Evolutionary conservation across 1,140 invertebrate species (phyloP).

Genomic region (Solenopsis fugax): DNA sequence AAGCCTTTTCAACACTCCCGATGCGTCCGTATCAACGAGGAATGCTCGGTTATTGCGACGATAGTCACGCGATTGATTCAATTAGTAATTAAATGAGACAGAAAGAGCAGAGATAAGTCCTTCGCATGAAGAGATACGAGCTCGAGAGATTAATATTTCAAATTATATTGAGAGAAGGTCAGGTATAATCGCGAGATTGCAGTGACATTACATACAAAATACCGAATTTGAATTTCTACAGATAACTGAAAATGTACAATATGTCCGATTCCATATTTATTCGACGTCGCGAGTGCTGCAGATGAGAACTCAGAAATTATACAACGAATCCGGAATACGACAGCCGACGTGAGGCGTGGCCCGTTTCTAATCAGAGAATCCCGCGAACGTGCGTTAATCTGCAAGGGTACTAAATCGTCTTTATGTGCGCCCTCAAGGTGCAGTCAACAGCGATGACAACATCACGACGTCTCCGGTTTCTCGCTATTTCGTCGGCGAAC

Average conservation of each 20-base stretch:
- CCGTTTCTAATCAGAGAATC: slow-evolving; percentile 71
- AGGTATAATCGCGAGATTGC: background rate
- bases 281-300: background rate
- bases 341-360: slow-evolving; percentile 56
- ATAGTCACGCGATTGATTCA: slow-evolving; percentile 26
- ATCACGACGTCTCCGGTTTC: slow-evolving; percentile 26
- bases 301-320: slow-evolving; percentile 24
- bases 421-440: slow-evolving; percentile 39
- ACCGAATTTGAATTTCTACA: background rate
- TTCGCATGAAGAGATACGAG: background rate
- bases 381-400: slow-evolving; percentile 72
- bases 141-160: background rate
- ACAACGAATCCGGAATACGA: slow-evolving; percentile 43
- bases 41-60: slow-evolving; percentile 9
- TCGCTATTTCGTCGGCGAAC: slow-evolving; percentile 22
- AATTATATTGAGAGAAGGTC: background rate
- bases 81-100: slow-evolving; percentile 12
- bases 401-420: slow-evolving; percentile 62
- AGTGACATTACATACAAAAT: background rate
- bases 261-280: background rate
- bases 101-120: background rate
- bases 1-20: slow-evolving; percentile 14
- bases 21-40: background rate
- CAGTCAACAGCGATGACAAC: slow-evolving; percentile 34
- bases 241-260: background rate